Evolutionary conservation across 64 coral and sea anemone species (phyloP).

Genomic region (Stichodactyla mertensii): DNA sequence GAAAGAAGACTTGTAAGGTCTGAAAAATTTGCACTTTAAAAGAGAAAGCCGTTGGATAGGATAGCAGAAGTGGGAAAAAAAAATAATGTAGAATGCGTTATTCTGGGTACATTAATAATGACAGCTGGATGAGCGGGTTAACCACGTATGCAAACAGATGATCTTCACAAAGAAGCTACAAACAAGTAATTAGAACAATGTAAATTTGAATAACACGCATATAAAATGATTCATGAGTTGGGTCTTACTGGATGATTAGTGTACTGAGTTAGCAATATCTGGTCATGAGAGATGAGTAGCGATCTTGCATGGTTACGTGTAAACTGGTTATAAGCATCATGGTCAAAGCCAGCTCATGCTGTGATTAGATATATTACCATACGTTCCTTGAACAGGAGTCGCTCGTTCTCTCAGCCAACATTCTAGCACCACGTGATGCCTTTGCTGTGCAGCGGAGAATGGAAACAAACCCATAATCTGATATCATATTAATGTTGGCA

Average conservation of each 20-base stretch:
- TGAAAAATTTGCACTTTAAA: too few species aligned
- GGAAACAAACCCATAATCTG: not conserved
- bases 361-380: not conserved
- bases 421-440: not conserved
- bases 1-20: too few species aligned
- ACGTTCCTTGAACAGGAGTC: not conserved
- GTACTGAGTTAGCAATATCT: not conserved
- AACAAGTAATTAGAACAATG: too few species aligned
- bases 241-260: not conserved
- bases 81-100: too few species aligned
- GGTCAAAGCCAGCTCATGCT: not conserved
- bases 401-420: not conserved
- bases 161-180: too few species aligned
- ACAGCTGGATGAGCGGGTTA: too few species aligned
- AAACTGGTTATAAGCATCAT: slow-evolving; percentile 3
- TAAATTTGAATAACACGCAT: not conserved
- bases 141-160: too few species aligned
- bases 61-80: too few species aligned
- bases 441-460: not conserved
- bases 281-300: not conserved
- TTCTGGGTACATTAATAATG: too few species aligned
- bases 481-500: not conserved
- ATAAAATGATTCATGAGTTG: not conserved
- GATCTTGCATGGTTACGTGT: not conserved
- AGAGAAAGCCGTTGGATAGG: too few species aligned